Conservation (phyloP, 1,140 invertebrate genomes). For the Halyomorpha halys region DNA sequence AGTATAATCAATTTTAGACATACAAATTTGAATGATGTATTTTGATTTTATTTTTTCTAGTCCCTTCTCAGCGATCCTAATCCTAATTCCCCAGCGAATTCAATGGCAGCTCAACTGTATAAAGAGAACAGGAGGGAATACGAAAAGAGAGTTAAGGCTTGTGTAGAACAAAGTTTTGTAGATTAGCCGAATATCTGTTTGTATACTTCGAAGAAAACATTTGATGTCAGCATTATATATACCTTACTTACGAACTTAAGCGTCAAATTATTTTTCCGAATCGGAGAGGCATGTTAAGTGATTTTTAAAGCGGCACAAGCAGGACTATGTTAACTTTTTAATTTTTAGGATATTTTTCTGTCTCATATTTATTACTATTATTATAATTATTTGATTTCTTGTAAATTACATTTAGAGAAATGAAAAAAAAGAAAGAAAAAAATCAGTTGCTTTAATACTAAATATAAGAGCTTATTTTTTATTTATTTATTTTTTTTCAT, state of each 20-base stretch:
- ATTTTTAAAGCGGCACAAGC: constrained; percentile 17
- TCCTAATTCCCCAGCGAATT: constrained; percentile 92
- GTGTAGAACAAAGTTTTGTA: constrained; percentile 92
- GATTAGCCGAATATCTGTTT: constrained; percentile 48
- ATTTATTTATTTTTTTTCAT: constrained; percentile 2
- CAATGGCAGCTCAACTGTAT: constrained; percentile 90
- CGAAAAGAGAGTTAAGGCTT: constrained; percentile 92
- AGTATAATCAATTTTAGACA: no score
- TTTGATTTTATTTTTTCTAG: constrained; percentile 54
- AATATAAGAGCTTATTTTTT: constrained; percentile 7
- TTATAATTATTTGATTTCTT: constrained; percentile 3
- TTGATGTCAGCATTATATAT: constrained; percentile 23
- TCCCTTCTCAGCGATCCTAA: constrained; percentile 91
- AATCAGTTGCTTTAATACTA: constrained; percentile 11
- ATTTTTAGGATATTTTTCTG: constrained; percentile 10
- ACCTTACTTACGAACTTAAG: constrained; percentile 19
- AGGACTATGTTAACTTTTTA: constrained; percentile 13
- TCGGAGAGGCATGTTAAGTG: constrained; percentile 16
- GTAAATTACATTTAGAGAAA: constrained; percentile 2
- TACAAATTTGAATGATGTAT: no score
- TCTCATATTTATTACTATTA: constrained; percentile 16
- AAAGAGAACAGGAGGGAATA: constrained; percentile 91
- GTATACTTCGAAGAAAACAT: constrained; percentile 18
- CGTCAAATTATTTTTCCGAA: constrained; percentile 13
- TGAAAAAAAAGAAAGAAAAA: neutral